Evolutionary conservation across 1,140 invertebrate species (phyloP), one percentile per base, ranked within the genome.

Genomic region (Drosophila takahashii): DNA sequence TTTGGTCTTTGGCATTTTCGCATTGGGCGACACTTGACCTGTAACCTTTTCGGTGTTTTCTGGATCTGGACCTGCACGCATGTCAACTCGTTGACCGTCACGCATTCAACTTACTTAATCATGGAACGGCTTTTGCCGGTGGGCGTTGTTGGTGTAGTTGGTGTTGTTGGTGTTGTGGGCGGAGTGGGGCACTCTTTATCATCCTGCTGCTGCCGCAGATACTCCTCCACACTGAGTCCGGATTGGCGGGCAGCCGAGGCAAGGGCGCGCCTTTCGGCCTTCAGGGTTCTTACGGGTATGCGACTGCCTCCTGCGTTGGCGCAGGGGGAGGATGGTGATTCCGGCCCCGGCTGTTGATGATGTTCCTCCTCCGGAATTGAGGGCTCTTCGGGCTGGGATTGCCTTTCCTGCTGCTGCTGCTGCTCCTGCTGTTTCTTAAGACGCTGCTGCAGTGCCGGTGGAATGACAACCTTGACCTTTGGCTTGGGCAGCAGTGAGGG

Each of bases 61-160:
- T 42, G 41, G 16, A 7, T 36, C 44, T 7, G 27, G 34, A 32
- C 32, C 42, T 36, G 42, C 65, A 59, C 52, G 76, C 61, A 53
- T 64, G 78, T 87, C 64, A 84, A 84, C 80, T 84, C 76, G 26
- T 76, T 84, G 70, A 61, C 50, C 81, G 78, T 44, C 84, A 77
- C 59, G 76, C 79, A 47, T 77, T 53, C 22, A 80, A 91, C 90
- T 91, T 91, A 91, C 90, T 91, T 91, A 84, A 91, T 79, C 60
- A 96, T 93, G 53, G 95, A 94, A 90, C 96, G 94, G 86, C 96
- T 96, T 92, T 98, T 96, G 22, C 95, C 95, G n/a, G 80, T 84
- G 58, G 80, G 48, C 36, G 78, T 65, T 22, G 29, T 32, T 32
- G 29, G 29, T 9, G 29, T 32, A 32, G 29, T 32, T 9, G 80